These are phyloP conservation scores for Otocyon megalotis DNA, from an alignment of 2,113 vertebrate genomes.

Conservation along the genomic window DNA sequence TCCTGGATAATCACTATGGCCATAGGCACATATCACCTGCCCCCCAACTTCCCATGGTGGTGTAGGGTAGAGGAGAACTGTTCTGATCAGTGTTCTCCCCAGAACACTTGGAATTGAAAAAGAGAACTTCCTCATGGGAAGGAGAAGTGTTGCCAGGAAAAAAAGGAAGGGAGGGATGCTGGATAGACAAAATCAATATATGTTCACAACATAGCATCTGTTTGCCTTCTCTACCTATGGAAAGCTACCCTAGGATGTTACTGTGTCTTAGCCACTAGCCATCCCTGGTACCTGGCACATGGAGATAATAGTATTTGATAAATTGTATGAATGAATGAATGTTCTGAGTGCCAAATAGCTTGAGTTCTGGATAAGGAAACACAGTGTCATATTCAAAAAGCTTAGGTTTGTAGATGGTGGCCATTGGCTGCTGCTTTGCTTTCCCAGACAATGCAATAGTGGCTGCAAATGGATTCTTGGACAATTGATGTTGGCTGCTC, in stretches of 20 bases:
- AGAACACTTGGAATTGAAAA: not conserved
- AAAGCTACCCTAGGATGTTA: not conserved
- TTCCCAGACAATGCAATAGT: not conserved
- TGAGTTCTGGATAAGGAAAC: constrained; percentile 24
- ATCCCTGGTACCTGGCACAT: not conserved
- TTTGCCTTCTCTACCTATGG: not conserved
- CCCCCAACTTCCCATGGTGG: not conserved
- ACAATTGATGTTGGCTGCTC: not conserved
- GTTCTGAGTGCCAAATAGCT: not conserved
- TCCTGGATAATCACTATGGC: not conserved
- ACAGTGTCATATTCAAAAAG: not conserved
- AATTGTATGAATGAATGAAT: not conserved
- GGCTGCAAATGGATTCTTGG: not conserved
- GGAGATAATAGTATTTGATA: not conserved
- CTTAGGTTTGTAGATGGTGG: not conserved
- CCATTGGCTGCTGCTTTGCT: not conserved
- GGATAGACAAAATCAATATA: not conserved
- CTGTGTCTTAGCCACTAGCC: not conserved
- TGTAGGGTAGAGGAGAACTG: not conserved
- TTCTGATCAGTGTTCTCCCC: not conserved
- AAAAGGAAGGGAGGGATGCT: not conserved
- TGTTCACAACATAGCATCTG: not conserved
- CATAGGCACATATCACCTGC: not conserved
- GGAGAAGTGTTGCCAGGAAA: not conserved
- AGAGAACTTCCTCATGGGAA: not conserved